phyloP scores from a whole-genome alignment of 2,113 vertebrate genomes.

The Harpagus bidentatus region DNA sequence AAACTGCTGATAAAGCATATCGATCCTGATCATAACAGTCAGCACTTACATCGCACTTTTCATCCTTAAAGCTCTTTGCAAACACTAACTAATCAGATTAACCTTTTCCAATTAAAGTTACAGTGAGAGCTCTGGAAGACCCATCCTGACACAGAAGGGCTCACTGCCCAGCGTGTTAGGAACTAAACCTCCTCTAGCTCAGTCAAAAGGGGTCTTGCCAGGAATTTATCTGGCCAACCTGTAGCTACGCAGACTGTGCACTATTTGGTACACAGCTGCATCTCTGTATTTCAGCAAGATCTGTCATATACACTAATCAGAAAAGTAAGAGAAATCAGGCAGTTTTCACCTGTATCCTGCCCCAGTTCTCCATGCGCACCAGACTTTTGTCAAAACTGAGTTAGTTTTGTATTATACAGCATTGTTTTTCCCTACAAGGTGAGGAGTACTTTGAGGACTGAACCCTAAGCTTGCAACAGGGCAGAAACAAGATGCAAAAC shows the following conservation, averaged over 20 bases:
- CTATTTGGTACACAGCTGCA: background rate
- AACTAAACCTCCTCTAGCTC: background rate
- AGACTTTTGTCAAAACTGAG: background rate
- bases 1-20: conserved; percentile 25
- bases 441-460: background rate
- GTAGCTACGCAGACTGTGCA: background rate
- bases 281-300: background rate
- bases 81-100: conserved; percentile 14
- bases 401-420: background rate
- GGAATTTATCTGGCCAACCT: background rate
- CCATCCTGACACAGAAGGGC: background rate
- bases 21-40: background rate
- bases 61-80: conserved; percentile 11
- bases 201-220: background rate
- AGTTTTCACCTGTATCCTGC: background rate
- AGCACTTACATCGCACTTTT: conserved; percentile 36
- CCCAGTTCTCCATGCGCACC: background rate
- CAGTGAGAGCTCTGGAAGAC: background rate
- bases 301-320: background rate
- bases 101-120: background rate
- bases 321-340: background rate
- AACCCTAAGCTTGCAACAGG: background rate
- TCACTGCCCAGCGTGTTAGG: background rate
- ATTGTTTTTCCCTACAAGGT: background rate
- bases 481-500: background rate